Conservation (phyloP, 2,113 vertebrate genomes). For the Aldabrachelys gigantea region DNA sequence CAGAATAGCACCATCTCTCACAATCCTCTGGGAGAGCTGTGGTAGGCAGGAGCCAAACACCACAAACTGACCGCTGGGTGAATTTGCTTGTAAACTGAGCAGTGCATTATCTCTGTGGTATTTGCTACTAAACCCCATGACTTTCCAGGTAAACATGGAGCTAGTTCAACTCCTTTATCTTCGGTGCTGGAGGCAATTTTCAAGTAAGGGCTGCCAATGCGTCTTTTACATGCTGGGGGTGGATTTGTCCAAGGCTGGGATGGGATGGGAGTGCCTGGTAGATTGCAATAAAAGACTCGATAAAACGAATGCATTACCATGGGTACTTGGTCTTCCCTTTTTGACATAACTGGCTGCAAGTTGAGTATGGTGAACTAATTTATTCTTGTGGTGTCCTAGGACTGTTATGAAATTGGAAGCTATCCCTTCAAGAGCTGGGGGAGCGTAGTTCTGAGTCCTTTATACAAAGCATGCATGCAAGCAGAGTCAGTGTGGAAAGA, state of each 20-base stretch:
- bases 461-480: background rate
- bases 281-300: background rate
- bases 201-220: background rate
- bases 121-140: conserved; percentile 21
- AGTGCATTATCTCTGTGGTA: conserved; percentile 18
- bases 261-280: background rate
- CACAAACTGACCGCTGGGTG: conserved; percentile 6
- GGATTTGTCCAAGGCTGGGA: background rate
- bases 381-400: background rate
- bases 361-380: background rate
- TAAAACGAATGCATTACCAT: accelerated
- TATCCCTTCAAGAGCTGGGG: background rate
- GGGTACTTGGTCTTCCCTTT: background rate
- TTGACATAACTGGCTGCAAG: background rate
- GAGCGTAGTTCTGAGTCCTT: background rate
- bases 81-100: conserved; percentile 21
- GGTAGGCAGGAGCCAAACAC: conserved; percentile 1
- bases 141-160: conserved; percentile 2
- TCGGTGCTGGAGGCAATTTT: background rate
- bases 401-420: background rate
- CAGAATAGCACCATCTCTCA: background rate
- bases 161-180: background rate
- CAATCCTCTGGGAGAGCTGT: background rate
- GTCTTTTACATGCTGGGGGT: background rate
- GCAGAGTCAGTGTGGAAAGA: background rate